Percentiles rank a stretch among this genome's conserved stretches.
phyloP scores from a whole-genome alignment of 2,113 vertebrate species.

The Poeciliopsis prolifica region DNA sequence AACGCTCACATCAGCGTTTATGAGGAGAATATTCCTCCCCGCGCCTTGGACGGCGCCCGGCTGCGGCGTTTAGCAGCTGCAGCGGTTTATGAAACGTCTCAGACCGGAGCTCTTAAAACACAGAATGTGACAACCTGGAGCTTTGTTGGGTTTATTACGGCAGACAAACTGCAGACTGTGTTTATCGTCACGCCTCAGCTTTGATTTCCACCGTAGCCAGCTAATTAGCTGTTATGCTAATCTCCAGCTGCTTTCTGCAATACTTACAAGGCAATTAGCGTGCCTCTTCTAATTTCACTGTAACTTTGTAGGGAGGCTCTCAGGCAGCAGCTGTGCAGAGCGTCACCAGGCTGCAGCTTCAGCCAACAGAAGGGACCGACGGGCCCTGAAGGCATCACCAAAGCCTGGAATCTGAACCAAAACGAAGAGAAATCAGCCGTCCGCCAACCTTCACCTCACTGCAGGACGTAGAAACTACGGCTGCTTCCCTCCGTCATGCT shows the following conservation, averaged over 20 bases:
- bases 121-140: slow-evolving; percentile 28
- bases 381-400: background rate
- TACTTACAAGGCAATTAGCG: slow-evolving; percentile 62
- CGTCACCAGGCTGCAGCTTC: slow-evolving; percentile 1
- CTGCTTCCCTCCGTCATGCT: too few species aligned
- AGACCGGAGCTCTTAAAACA: slow-evolving; percentile 24
- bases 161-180: slow-evolving; percentile 34
- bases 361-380: background rate
- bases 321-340: slow-evolving; percentile 24
- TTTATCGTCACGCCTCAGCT: slow-evolving; percentile 38
- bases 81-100: background rate
- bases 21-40: slow-evolving; percentile 56
- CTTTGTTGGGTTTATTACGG: slow-evolving; percentile 50
- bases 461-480: background rate
- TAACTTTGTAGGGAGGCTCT: slow-evolving; percentile 12
- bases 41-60: background rate
- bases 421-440: background rate
- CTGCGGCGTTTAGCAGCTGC: slow-evolving; percentile 13
- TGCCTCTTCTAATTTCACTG: slow-evolving; percentile 45
- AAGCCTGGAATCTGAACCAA: background rate
- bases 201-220: slow-evolving; percentile 45
- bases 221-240: slow-evolving; percentile 71
- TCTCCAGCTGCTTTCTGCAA: slow-evolving; percentile 68
- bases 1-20: slow-evolving; percentile 51
- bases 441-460: background rate